Evolutionary conservation across 2,888 invertebrate species (phyloP).

Genomic region (Pyrrhosoma nymphula): DNA sequence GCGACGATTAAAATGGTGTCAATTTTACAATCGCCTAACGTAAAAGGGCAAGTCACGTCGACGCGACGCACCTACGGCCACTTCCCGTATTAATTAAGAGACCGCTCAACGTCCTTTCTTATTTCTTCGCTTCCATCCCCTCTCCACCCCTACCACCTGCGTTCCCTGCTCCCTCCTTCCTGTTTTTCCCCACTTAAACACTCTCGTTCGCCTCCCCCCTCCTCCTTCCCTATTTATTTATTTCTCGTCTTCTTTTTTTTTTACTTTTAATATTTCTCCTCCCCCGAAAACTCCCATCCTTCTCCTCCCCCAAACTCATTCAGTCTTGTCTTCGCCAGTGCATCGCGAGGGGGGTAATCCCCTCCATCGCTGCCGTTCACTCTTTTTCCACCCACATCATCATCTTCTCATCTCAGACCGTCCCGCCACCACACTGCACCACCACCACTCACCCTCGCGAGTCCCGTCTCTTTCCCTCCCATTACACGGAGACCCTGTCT

Average conservation of each 20-base stretch:
- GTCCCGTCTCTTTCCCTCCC: neutral
- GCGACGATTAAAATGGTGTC: neutral
- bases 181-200: neutral
- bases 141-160: neutral
- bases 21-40: neutral
- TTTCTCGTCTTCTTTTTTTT: neutral
- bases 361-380: neutral
- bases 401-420: conserved; percentile 27
- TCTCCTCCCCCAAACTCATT: conserved; percentile 10
- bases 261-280: neutral
- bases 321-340: conserved; percentile 17
- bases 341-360: conserved; percentile 28
- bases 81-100: conserved; percentile 13
- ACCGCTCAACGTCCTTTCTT: neutral
- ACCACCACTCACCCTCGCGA: neutral
- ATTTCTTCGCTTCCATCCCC: neutral
- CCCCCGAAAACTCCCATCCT: neutral
- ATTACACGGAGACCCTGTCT: neutral
- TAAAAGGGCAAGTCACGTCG: neutral
- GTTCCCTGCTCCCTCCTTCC: neutral
- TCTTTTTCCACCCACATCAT: conserved; percentile 7
- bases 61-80: neutral
- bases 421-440: neutral
- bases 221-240: neutral
- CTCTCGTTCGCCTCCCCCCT: neutral